Evolutionary conservation across 2,113 vertebrate genomes (phyloP), one percentile per base, ranked within the genome.

Genomic region (Epinephelus fuscoguttatus): DNA sequence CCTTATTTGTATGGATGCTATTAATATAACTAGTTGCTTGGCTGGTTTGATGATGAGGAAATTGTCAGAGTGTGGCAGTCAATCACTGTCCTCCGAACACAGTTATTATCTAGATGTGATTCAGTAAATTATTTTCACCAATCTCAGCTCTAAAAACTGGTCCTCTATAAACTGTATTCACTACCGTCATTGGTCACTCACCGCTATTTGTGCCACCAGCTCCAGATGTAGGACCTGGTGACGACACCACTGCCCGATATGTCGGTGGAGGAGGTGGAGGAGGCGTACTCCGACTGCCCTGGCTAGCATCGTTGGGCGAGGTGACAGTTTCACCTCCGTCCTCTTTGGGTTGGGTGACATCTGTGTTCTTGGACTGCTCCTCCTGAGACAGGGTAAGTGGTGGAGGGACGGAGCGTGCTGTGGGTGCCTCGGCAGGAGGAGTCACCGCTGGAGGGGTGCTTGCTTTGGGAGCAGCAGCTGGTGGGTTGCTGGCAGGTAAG

Each of bases 181-280:
- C 47, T 3, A 40, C 3, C 15, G 7, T 23, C 4, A 50, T n/a
- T 1, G 30, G 1, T 23, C 1, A 88, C 94, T 91, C 95, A 99
- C 98, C 98, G 66, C 97, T 97, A 75, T 95, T 97, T 1, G 94
- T 89, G 85, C 94, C 96, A 79, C 95, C 93, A 69, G 95, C 85
- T 91, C 95, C 93, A 6, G 96, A 91, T 61, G 95, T 94, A n/a
- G 97, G 97, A 60, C 97, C 97, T 0, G 98, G 97, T 12, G 97
- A 98, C 0, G 97, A 97, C 33, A 99, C 97, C 91, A 98, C 97
- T 1, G 97, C 94, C 77, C 97, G 96, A 96, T 99, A 99, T 78
- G 97, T 98, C 73, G 98, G 98, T 3, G 98, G 98, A 50, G 98
- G 98, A 56, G 97, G 98, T 81, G 97, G 97, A 18, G 98, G 98